Evolutionary conservation across 2,113 vertebrate species (phyloP), one percentile per base, ranked within the genome.

Genomic region (Pachyramphus minor): DNA sequence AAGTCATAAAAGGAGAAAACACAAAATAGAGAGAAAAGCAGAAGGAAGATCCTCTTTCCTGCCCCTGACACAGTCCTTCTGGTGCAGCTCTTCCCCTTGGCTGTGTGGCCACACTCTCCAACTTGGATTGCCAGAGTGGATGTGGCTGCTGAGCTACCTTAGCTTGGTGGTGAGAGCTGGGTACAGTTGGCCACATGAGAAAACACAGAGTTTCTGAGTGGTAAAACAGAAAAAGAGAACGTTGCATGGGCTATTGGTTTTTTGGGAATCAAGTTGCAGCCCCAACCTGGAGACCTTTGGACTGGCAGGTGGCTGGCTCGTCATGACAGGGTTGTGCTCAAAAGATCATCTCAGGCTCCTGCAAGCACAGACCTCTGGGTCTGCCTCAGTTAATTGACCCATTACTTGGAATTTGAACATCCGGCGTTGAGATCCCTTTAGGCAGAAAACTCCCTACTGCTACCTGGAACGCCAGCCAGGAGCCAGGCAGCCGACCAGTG

Each of bases 161-260:
- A 0, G 0, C 24, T 60, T 0, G 0, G 44, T 8, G 37, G 18
- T 22, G 71, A 60, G 2, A 8, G 37, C 63, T 60, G 62, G 59
- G 27, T 8, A 5, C 21, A 68, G 53, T 31, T 1, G 1, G n/a
- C 20, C 6, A 4, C 44, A 33, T 52, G 50, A 84, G 83, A 30
- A 77, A 80, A 49, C 19, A 42, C 37, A 45, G 35, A 1, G 0
- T 31, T 93, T 88, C 18, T 27, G 50, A 45, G 35, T 11, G 13
- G 44, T 25, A 53, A 69, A 73, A 76, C 8, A 85, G 83, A 84
- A 87, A 83, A 93, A 8, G 41, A 85, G 41, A 84, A 52, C 0
- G 0, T 55, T 3, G 5, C 13, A 11, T 16, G n/a, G 10, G 37
- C 0, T 35, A 83, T 5, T 12, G 27, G 9, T 3, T 12, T 33